A percentile compares a stretch with the other conserved stretches of the same genome.
These are phyloP conservation scores for Auanema sp. DNA, from an alignment of 2,888 invertebrate species.

Conservation along the genomic window DNA sequence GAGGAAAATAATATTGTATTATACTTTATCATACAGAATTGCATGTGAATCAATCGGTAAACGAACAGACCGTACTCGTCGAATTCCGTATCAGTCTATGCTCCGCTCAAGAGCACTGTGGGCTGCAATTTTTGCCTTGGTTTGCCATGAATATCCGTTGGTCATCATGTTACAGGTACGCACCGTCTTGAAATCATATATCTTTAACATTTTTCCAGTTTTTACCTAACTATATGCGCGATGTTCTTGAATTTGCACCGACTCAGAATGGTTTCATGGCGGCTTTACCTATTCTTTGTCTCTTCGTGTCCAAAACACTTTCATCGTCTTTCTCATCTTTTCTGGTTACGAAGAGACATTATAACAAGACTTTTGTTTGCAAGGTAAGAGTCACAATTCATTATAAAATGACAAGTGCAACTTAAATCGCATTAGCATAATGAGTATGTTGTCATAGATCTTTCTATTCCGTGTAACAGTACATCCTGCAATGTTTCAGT, in stretches of 20 bases:
- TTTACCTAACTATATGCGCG: conserved; percentile 61
- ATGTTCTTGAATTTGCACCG: conserved; percentile 61
- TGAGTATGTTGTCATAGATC: too few relatives aligned
- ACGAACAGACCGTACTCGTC: conserved; percentile 48
- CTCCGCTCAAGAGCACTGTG: conserved; percentile 53
- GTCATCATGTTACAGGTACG: conserved; percentile 56
- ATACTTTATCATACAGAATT: conserved; percentile 37
- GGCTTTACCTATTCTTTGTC: conserved; percentile 56
- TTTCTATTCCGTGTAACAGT: too few relatives aligned
- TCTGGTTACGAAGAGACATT: conserved; percentile 44
- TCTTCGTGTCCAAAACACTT: conserved; percentile 57
- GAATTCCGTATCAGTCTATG: conserved; percentile 56
- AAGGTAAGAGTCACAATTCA: conserved; percentile 36
- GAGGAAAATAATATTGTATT: conserved; percentile 12
- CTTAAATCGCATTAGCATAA: neutral
- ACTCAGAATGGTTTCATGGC: conserved; percentile 54
- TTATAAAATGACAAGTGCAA: conserved; percentile 6
- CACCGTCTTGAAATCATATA: neutral
- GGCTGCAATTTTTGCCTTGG: conserved; percentile 55
- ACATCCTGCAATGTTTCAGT: conserved; percentile 22
- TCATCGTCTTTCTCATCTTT: conserved; percentile 57
- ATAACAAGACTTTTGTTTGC: conserved; percentile 54
- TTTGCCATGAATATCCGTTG: conserved; percentile 54
- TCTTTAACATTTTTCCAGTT: conserved; percentile 29
- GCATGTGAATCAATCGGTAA: conserved; percentile 62